phyloP scores from a whole-genome alignment of 1,140 invertebrate genomes.

The Pseudomyrmex gracilis region DNA sequence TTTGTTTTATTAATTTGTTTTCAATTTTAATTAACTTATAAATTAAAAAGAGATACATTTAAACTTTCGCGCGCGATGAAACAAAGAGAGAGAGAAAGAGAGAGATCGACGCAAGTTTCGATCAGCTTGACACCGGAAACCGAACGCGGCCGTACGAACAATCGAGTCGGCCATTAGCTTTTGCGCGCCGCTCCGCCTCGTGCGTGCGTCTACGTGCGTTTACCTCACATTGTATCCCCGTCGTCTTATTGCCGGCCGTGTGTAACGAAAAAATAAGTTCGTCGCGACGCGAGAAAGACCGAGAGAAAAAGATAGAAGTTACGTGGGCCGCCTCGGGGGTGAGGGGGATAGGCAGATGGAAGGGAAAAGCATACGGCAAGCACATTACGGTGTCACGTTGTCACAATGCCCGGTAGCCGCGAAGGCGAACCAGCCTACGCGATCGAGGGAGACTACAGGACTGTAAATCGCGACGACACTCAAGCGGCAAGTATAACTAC shows the following conservation, averaged over 20 bases:
- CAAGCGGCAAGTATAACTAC: not conserved
- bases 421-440: not conserved
- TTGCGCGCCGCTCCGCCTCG: slow-evolving; percentile 69
- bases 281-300: slow-evolving; percentile 68
- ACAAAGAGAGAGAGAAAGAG: not conserved
- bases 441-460: slow-evolving; percentile 28
- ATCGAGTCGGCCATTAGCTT: slow-evolving; percentile 75
- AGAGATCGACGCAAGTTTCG: slow-evolving; percentile 1
- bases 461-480: slow-evolving; percentile 34
- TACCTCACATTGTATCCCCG: slow-evolving; percentile 70
- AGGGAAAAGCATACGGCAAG: slow-evolving; percentile 1
- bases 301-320: slow-evolving; percentile 71
- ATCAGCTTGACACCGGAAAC: slow-evolving; percentile 75
- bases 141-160: slow-evolving; percentile 71
- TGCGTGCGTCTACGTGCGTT: slow-evolving; percentile 67
- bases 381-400: slow-evolving; percentile 50
- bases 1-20: no score
- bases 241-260: slow-evolving; percentile 73
- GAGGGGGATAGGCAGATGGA: not conserved
- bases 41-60: not conserved
- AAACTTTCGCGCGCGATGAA: slow-evolving; percentile 15
- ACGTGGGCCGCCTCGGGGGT: not conserved
- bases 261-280: slow-evolving; percentile 76
- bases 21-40: no score
- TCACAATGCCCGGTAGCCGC: slow-evolving; percentile 41